These are phyloP conservation scores for Oscheius sp. DNA, from an alignment of 1,140 invertebrate species.

Conservation along the genomic window DNA sequence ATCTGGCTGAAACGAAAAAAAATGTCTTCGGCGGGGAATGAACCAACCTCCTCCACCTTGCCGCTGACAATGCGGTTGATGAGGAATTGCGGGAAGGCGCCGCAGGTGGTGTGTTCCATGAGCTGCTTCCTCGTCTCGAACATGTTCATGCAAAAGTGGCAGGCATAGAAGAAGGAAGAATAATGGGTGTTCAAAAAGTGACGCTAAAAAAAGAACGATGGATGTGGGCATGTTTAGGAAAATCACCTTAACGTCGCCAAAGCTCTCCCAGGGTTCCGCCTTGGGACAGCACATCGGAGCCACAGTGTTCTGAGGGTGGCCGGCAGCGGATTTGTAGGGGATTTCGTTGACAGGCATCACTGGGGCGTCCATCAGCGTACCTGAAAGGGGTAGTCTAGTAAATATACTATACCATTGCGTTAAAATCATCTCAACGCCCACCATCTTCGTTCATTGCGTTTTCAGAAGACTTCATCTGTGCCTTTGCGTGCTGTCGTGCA, in stretches of 20 bases:
- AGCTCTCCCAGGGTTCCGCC: background rate
- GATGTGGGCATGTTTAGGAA: background rate
- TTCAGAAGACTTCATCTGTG: too few species aligned
- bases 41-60: background rate
- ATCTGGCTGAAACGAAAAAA: background rate
- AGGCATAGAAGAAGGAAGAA: background rate
- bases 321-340: background rate
- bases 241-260: background rate
- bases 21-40: too few species aligned
- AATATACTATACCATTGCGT: too few species aligned
- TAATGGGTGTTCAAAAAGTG: background rate
- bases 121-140: background rate
- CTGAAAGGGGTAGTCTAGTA: too few species aligned
- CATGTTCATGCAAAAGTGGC: background rate
- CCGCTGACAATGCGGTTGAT: background rate
- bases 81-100: background rate
- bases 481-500: background rate
- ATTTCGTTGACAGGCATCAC: background rate
- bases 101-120: background rate
- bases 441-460: too few species aligned
- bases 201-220: background rate
- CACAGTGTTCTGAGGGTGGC: background rate
- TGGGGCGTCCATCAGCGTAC: too few species aligned
- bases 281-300: background rate
- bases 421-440: too few species aligned